Conservation (phyloP, 2,888 invertebrate genomes). For the Papilio gigon region DNA sequence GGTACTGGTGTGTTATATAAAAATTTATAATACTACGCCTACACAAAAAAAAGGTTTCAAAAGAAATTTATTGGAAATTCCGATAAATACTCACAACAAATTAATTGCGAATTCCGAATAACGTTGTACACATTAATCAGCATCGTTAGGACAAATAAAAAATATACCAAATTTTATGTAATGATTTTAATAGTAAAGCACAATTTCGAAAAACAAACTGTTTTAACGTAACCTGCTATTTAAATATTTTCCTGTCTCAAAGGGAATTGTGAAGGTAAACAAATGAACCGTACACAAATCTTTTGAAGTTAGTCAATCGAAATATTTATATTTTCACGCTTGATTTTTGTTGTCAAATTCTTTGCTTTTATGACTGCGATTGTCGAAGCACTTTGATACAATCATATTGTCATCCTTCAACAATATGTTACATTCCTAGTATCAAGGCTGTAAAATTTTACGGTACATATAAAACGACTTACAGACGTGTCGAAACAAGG, state of each 20-base stretch:
- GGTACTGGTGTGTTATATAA: background rate
- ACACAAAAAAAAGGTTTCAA: background rate
- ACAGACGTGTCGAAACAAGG: too few species aligned
- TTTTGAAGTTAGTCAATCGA: slow-evolving; percentile 13
- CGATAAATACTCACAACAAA: background rate
- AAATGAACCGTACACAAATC: slow-evolving; percentile 34
- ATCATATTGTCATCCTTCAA: too few species aligned
- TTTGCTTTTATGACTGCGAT: too few species aligned
- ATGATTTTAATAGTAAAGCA: background rate
- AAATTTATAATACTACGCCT: background rate
- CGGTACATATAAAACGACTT: too few species aligned
- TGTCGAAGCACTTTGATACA: too few species aligned
- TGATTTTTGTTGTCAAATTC: background rate
- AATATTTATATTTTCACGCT: background rate
- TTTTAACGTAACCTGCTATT: slow-evolving; percentile 1
- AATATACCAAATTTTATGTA: background rate
- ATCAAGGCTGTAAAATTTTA: too few species aligned
- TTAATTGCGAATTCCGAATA: background rate
- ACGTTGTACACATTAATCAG: background rate
- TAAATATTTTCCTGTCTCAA: slow-evolving; percentile 33
- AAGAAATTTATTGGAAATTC: background rate
- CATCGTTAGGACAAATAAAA: background rate
- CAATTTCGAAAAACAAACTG: background rate
- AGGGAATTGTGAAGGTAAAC: slow-evolving; percentile 25
- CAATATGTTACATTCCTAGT: too few species aligned